phyloP scores from a whole-genome alignment of 2,113 vertebrate species.

The Scomber colias region DNA sequence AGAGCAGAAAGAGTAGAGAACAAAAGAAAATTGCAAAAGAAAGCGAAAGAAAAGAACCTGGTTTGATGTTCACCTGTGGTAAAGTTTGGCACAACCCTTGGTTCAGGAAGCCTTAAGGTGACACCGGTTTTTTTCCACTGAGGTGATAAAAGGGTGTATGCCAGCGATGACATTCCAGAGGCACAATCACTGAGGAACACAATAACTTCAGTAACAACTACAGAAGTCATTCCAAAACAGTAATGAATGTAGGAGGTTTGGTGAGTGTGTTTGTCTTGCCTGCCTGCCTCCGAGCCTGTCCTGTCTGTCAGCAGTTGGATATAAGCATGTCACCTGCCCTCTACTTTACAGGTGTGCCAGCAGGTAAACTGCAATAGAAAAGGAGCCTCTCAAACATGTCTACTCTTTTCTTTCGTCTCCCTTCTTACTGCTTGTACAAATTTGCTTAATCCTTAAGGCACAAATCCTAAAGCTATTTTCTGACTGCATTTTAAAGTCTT shows the following conservation, averaged over 20 bases:
- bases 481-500: neutral
- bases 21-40: too few species aligned
- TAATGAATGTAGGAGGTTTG: neutral
- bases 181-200: neutral
- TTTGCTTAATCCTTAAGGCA: slow-evolving; percentile 11
- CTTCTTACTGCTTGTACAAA: neutral
- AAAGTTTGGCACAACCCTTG: neutral
- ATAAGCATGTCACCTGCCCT: slow-evolving; percentile 48
- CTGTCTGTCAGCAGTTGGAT: slow-evolving; percentile 55
- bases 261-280: neutral
- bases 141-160: neutral
- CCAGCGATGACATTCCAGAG: neutral
- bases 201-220: neutral
- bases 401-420: neutral
- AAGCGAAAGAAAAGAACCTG: neutral
- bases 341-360: slow-evolving; percentile 45
- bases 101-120: neutral
- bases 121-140: slow-evolving; percentile 37
- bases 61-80: neutral
- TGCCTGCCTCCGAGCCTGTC: neutral
- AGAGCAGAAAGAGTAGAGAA: neutral
- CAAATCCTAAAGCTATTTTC: neutral
- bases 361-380: neutral
- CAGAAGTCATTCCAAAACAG: neutral
- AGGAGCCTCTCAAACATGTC: slow-evolving; percentile 13